Evolutionary conservation across 2,888 invertebrate genomes (phyloP), one percentile per base, ranked within the genome.

Genomic region (Hydropsyche betteni): DNA sequence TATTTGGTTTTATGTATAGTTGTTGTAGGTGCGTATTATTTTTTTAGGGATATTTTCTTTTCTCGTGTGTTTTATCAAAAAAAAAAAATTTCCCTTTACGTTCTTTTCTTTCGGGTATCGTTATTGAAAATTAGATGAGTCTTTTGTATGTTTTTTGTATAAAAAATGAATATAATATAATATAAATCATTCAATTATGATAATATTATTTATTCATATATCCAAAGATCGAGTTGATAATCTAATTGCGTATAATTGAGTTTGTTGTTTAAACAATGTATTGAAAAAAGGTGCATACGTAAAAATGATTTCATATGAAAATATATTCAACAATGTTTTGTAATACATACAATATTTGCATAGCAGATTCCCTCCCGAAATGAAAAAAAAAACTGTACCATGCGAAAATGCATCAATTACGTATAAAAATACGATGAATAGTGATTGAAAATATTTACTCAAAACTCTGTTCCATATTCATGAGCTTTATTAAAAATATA

Each of bases 371-470:
- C 16, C 16, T 6, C 5, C 55, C 55, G 55, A 55, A 55, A 55
- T 44, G 55, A n/a, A 55, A 55, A 12, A 55, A 55, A 55, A 44
- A 44, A 44, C 44, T 55, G 3, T n/a, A 55, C 0, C 55, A 55
- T 55, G 55, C 55, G 16, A 55, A 55, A 55, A 55, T 55, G 55
- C 55, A 58, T 58, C 58, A 24, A 58, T 58, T 58, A 58, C 16
- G 58, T 58, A 24, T 58, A 24, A 58, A 58, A 58, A 58, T 58
- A 58, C 16, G 24, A 58, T 58, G 58, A 58, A 58, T 58, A 58
- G 16, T 58, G 58, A 58, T 58, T 58, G 58, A 58, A 58, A 58
- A 58, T 58, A 58, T 58, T 58, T 58, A 58, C 58, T 24, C 16
- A 16, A 8, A 53, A 58, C 24, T 44, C 5, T 3, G 24, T 58